Percentiles rank a stretch among this genome's conserved stretches.
Evolutionary conservation across 1,140 invertebrate genomes (phyloP).

Genomic region (Physella acuta): DNA sequence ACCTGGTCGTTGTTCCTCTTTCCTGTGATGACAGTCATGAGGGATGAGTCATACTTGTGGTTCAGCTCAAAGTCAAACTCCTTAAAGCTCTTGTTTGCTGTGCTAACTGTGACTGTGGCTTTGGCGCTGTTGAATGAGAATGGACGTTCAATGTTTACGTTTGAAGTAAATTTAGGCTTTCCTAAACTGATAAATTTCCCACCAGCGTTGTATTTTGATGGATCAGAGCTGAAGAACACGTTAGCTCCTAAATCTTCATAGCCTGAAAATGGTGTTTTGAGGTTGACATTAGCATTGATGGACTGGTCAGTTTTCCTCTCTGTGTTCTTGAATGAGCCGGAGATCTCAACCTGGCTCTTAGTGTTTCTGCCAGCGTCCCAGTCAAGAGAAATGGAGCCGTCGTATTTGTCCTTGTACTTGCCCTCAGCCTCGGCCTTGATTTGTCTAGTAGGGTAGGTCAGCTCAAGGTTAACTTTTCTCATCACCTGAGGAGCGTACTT

Average conservation of each 20-base stretch:
- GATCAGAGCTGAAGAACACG: background rate
- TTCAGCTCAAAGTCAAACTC: slow-evolving; percentile 17
- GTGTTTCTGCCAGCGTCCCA: slow-evolving; percentile 11
- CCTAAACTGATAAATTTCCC: slow-evolving; percentile 12
- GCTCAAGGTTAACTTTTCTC: background rate
- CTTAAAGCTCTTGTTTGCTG: background rate
- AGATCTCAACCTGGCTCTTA: background rate
- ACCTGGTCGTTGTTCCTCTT: slow-evolving; percentile 4
- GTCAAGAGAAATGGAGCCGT: background rate
- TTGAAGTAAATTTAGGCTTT: no score
- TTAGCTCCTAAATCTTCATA: slow-evolving; percentile 1
- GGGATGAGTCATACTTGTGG: background rate
- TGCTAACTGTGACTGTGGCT: no score
- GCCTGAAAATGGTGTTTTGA: slow-evolving; percentile 10
- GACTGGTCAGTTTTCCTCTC: no score
- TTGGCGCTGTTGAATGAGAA: no score
- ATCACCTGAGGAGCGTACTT: background rate
- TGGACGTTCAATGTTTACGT: no score
- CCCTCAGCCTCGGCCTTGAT: background rate
- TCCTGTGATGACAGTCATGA: background rate
- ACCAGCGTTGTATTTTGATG: background rate
- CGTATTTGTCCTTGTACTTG: background rate
- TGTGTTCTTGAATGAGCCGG: slow-evolving; percentile 1
- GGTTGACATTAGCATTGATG: slow-evolving; percentile 6
- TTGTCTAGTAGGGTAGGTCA: background rate